phyloP scores from a whole-genome alignment of 2,113 vertebrate genomes.

The Romanogobio albipinnatus region DNA sequence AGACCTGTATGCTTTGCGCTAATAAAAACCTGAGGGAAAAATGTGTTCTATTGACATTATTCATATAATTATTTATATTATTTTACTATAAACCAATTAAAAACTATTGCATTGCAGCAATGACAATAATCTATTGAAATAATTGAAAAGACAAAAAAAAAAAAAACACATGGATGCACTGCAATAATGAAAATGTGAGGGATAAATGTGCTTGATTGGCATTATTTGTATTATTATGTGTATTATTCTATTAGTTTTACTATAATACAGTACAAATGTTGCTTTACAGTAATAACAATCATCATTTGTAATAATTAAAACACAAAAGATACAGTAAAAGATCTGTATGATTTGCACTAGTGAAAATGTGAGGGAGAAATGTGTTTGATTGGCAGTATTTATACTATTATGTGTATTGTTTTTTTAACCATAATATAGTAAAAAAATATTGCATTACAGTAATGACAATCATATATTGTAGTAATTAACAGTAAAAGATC shows the following conservation, averaged over 20 bases:
- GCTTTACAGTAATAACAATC: neutral
- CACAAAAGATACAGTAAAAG: neutral
- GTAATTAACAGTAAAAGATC: neutral
- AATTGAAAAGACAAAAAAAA: neutral
- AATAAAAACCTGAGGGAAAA: neutral
- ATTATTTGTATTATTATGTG: no score
- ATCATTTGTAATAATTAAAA: neutral
- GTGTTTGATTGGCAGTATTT: no score
- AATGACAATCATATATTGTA: neutral
- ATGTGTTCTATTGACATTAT: neutral
- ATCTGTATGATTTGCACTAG: neutral
- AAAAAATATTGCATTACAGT: neutral
- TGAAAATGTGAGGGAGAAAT: no score
- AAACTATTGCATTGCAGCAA: neutral
- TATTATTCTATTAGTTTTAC: neutral
- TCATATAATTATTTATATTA: neutral
- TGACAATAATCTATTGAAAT: neutral
- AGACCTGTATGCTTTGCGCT: no score
- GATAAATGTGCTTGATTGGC: no score
- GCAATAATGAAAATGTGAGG: no score
- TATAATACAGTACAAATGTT: no score
- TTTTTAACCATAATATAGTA: neutral
- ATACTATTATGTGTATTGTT: no score
- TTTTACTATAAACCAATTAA: neutral
- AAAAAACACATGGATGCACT: no score